Conservation (phyloP, 2,113 vertebrate genomes). For the Burhinus bistriatus region DNA sequence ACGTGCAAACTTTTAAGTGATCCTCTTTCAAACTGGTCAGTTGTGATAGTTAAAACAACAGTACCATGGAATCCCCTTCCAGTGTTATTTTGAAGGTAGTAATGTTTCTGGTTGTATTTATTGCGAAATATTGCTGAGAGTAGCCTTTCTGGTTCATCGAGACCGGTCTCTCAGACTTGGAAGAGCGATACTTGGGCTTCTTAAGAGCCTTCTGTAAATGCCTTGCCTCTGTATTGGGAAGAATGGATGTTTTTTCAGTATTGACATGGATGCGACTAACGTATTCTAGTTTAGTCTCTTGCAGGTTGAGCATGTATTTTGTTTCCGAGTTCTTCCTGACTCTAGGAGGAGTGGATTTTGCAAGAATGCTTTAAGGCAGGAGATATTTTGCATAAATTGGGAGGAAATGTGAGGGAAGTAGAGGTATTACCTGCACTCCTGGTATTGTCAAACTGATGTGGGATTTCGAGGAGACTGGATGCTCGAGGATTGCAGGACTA, state of each 20-base stretch:
- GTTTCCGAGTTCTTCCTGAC: not conserved
- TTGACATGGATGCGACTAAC: not conserved
- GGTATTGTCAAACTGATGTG: not conserved
- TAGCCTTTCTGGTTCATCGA: not conserved
- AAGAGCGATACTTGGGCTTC: not conserved
- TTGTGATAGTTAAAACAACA: not conserved
- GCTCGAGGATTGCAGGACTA: not conserved
- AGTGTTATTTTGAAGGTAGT: not conserved
- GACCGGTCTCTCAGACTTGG: not conserved
- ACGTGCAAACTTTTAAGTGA: not conserved
- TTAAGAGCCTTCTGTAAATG: not conserved
- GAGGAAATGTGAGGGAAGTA: not conserved
- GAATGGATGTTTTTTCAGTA: not conserved
- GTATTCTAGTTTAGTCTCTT: not conserved
- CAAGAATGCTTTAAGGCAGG: not conserved
- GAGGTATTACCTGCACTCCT: not conserved
- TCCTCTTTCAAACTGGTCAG: not conserved
- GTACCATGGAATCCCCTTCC: not conserved
- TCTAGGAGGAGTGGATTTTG: not conserved
- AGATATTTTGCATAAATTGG: not conserved
- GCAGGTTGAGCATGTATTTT: not conserved
- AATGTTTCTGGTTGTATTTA: not conserved
- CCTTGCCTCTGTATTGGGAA: not conserved
- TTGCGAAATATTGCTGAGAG: not conserved
- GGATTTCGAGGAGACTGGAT: not conserved